A percentile compares a stretch with the other conserved stretches of the same genome.
Conservation (phyloP, 2,113 vertebrate species). For the Gasterosteus nipponicus region DNA sequence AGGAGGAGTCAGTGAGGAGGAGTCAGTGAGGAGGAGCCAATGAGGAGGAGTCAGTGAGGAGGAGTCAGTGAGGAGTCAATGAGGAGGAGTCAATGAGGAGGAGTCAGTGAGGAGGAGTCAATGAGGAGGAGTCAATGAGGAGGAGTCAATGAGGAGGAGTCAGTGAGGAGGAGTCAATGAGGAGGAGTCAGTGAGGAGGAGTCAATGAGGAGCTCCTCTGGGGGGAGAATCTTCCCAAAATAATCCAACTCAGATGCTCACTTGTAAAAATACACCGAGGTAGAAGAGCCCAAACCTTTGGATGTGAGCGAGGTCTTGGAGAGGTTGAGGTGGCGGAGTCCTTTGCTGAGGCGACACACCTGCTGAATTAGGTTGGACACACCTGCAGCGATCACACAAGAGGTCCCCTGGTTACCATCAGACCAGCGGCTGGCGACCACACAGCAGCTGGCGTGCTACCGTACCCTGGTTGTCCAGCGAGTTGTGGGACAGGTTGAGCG, state of each 20-base stretch:
- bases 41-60: too few relatives aligned
- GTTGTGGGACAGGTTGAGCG: constrained; percentile 90
- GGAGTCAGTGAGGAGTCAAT: too few relatives aligned
- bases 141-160: too few relatives aligned
- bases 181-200: neutral
- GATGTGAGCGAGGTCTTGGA: constrained; percentile 91
- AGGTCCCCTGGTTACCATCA: neutral
- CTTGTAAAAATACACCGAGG: neutral
- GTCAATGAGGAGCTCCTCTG: constrained; percentile 1
- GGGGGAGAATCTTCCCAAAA: constrained; percentile 9
- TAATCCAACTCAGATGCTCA: constrained; percentile 15
- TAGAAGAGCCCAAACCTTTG: constrained; percentile 79
- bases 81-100: too few relatives aligned
- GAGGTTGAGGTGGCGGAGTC: constrained; percentile 90
- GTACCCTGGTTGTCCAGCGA: constrained; percentile 93
- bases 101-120: too few relatives aligned
- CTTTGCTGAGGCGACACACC: constrained; percentile 89
- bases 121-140: too few relatives aligned
- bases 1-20: too few relatives aligned
- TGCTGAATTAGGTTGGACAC: constrained; percentile 86
- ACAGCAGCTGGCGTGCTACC: neutral
- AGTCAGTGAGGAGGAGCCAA: too few relatives aligned
- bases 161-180: constrained; percentile 32
- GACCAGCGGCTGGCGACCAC: neutral
- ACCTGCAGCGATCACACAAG: constrained; percentile 44